Base-by-base conservation (phyloP, 2,797 vertebrate genomes). In the Sciaenops ocellatus region DNA sequence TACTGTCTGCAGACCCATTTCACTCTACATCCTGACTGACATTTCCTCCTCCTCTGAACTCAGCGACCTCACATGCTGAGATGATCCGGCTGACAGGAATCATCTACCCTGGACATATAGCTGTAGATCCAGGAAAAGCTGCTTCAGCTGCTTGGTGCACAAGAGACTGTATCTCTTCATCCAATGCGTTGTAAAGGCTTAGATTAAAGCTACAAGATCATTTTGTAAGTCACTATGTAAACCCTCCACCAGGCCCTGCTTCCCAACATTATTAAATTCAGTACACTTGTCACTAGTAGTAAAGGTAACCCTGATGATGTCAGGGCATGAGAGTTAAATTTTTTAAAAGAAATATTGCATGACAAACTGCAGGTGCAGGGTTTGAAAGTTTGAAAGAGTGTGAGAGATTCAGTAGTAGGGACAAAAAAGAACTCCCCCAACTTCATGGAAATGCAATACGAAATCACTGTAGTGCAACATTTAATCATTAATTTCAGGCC, bases 31-130 rank as follows among this genome's bases (percentile, higher is more conserved):
- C 54, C 66, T 59, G 54, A 41, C 61, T 69, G 63, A 69, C 41
- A 22, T 76, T 70, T 73, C 65, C 48, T 73, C 70, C 46, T 61
- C 63, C n/a, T 66, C 70, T 78, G 51, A 70, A 55, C 56, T 65
- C 62, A 6, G 34, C 1, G 30, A 55, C 65, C 66, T 73, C 51
- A 57, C 51, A 20, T 72, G 46, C 60, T 34, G 67, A 85, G 61
- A 71, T 74, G 69, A 87, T 85, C 69, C 65, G 67, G 64, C 26
- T 66, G 76, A 78, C 79, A 74, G 50, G 67, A 85, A 59, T 85
- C 82, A 73, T 86, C 60, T 67, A 4, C 24, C 4, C 11, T 11
- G 10, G 56, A 64, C 52, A 61, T 46, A 70, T 60, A 68, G 56
- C 52, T 60, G 57, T 7, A 65, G 47, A 74, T 85, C 69, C 34